A percentile compares a stretch with the other conserved stretches of the same genome.
phyloP scores from a whole-genome alignment of 2,888 invertebrate genomes.

The Glaucopsyche alexis region DNA sequence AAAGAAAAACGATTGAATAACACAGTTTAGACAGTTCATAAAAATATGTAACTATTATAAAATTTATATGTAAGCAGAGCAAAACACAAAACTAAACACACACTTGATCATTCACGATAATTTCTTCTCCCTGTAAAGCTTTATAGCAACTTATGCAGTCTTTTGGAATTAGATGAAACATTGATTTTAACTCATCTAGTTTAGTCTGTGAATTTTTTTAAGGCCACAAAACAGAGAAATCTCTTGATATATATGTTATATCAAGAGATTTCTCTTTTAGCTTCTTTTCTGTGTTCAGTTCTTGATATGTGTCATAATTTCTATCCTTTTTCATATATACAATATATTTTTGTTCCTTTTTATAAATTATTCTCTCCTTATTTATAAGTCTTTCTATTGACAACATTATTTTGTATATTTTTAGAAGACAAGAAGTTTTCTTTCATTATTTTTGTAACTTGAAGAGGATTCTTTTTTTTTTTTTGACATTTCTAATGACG shows the following conservation, averaged over 20 bases:
- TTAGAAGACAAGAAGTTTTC: constrained; percentile 33
- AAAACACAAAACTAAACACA: no score
- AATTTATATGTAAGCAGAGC: no score
- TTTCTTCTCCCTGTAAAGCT: constrained; percentile 30
- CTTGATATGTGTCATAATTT: constrained; percentile 28
- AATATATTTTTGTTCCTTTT: constrained; percentile 33
- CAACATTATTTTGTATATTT: constrained; percentile 32
- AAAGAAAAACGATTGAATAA: no score
- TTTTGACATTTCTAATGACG: constrained; percentile 34
- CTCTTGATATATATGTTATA: constrained; percentile 32
- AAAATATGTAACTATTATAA: no score
- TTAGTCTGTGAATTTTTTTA: constrained; percentile 35
- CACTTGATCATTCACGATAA: constrained; percentile 16
- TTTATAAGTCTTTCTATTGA: constrained; percentile 30
- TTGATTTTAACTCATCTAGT: constrained; percentile 35
- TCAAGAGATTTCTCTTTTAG: constrained; percentile 35
- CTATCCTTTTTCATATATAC: constrained; percentile 35
- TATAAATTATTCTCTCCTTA: constrained; percentile 35
- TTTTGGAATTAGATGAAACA: constrained; percentile 37
- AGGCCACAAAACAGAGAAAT: constrained; percentile 36
- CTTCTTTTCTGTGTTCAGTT: constrained; percentile 36
- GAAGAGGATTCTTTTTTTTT: constrained; percentile 33
- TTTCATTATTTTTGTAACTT: constrained; percentile 32
- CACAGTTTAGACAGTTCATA: no score
- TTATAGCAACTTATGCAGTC: constrained; percentile 36